Evolutionary conservation across 2,797 vertebrate species (phyloP), one percentile per base, ranked within the genome.

Genomic region (Sternarchorhynchus goeldii): DNA sequence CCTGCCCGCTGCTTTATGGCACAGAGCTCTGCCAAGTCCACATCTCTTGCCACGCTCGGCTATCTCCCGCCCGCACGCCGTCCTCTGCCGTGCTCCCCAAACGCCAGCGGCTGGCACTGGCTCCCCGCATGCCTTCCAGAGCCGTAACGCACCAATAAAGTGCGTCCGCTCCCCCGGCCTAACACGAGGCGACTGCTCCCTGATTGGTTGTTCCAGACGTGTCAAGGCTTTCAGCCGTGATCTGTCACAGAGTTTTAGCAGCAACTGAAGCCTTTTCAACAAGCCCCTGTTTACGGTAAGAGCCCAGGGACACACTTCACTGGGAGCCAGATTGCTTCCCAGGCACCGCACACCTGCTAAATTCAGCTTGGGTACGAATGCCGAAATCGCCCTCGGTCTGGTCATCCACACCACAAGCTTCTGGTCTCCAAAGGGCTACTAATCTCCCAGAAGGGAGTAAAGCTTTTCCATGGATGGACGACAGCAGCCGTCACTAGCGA

Each of bases 301-400:
- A 83, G 86, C 83, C 78, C 82, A 85, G 79, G 83, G 86, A 87
- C 80, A 78, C 45, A 65, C 85, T 90, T 88, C 84, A 87, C 77
- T 84, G 81, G 86, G 79, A 87, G 78, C 82, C 84, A 89, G 85
- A 91, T 90, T 90, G 87, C 80, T 87, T 87, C 89, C 84, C 87
- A 86, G 86, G 87, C 36, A 53, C 56, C 7, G 12, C 3, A 72
- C 67, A 81, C 87, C 84, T 87, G 67, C 10, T 50, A 66, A 85
- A 88, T 83, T 86, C 87, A 84, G 55, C 84, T 87, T 84, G 76
- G 85, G 80, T 85, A 84, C 86, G 75, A 76, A 85, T 72, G 75
- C 78, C 85, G 88, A 87, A 88, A 82, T 50, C 75, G 67, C 85
- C 85, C 73, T 80, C 85, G 70, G 81, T 82, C 72, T 70, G 58